A percentile compares a stretch with the other conserved stretches of the same genome.
phyloP scores from a whole-genome alignment of 2,113 vertebrate genomes.

The Parotia lawesii region DNA sequence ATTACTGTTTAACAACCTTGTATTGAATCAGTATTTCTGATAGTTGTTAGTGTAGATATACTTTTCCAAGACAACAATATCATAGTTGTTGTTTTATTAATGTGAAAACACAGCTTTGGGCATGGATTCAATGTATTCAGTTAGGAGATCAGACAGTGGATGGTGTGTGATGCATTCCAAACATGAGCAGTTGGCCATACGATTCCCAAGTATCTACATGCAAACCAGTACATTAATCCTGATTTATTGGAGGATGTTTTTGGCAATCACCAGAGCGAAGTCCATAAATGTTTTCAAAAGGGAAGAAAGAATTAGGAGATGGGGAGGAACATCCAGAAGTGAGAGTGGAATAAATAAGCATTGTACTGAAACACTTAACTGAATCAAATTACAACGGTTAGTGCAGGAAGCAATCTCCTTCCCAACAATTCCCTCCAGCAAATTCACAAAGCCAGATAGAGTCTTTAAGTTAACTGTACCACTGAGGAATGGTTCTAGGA shows the following conservation, averaged over 20 bases:
- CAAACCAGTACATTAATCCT: not conserved
- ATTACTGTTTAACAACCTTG: not conserved
- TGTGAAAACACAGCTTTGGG: not conserved
- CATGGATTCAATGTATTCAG: not conserved
- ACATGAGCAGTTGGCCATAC: not conserved
- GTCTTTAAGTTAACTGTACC: not conserved
- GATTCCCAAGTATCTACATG: not conserved
- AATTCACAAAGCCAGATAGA: not conserved
- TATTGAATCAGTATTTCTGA: not conserved
- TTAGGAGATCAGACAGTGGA: not conserved
- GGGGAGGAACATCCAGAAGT: not conserved
- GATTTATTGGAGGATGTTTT: not conserved
- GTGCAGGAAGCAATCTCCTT: not conserved
- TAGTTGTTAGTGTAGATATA: not conserved
- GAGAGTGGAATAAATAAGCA: not conserved
- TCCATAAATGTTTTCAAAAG: not conserved
- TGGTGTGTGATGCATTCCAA: not conserved
- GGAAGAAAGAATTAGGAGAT: not conserved
- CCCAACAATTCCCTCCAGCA: not conserved
- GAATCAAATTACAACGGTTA: not conserved
- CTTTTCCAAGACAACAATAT: not conserved
- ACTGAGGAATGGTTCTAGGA: not conserved
- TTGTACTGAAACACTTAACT: not conserved
- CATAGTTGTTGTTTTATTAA: not conserved
- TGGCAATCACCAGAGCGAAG: not conserved